These are phyloP conservation scores for Odiellus spinosus DNA, from an alignment of 2,888 invertebrate genomes.

Conservation along the genomic window DNA sequence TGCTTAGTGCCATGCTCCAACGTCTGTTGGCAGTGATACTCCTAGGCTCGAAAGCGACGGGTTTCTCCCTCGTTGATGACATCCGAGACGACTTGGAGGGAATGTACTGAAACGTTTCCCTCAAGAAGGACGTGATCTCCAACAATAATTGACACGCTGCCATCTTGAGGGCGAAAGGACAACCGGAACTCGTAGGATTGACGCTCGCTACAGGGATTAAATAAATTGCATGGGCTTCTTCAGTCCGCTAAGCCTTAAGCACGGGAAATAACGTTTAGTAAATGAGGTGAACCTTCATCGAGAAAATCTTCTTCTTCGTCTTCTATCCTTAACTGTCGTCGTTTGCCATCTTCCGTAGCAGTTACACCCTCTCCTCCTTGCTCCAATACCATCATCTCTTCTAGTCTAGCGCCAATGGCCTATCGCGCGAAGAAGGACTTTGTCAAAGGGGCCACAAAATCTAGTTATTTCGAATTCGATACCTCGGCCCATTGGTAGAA, in stretches of 20 bases:
- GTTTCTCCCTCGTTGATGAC: constrained; percentile 26
- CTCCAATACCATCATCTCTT: constrained; percentile 46
- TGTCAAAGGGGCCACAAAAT: constrained; percentile 1
- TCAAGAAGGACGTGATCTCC: constrained; percentile 89
- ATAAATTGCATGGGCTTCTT: too few species aligned
- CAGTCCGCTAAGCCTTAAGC: too few species aligned
- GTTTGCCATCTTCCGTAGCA: constrained; percentile 29
- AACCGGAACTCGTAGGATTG: constrained; percentile 51
- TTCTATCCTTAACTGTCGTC: constrained; percentile 31
- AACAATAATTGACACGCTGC: constrained; percentile 85
- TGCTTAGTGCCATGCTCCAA: constrained; percentile 89
- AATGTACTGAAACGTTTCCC: constrained; percentile 76
- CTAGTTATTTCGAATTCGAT: constrained; percentile 11
- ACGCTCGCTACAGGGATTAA: constrained; percentile 41
- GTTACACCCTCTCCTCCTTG: constrained; percentile 1
- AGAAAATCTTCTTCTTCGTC: constrained; percentile 78
- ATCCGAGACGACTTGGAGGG: constrained; percentile 29
- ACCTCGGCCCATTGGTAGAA: constrained; percentile 96
- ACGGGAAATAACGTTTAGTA: not conserved
- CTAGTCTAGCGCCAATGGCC: constrained; percentile 71
- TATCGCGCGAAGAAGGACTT: constrained; percentile 22
- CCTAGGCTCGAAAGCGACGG: constrained; percentile 28
- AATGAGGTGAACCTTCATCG: constrained; percentile 59
- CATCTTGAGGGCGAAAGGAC: constrained; percentile 50
- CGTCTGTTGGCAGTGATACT: constrained; percentile 56